These are phyloP conservation scores for Labia minor DNA, from an alignment of 2,888 invertebrate species.

Conservation along the genomic window DNA sequence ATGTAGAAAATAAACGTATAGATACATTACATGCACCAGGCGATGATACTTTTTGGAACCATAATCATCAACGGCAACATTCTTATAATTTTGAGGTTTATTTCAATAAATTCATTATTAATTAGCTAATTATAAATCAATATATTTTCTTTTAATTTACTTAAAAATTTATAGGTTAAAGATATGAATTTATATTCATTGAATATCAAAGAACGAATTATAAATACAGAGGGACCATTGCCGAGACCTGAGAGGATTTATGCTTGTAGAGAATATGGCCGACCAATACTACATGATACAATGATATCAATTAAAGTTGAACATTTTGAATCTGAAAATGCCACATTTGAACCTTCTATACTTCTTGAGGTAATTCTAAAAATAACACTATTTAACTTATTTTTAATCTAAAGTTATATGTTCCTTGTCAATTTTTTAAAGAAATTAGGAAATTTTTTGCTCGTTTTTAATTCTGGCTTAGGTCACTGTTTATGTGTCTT, in stretches of 20 bases:
- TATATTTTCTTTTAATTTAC: constrained; percentile 28
- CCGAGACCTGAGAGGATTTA: constrained; percentile 58
- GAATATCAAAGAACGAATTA: constrained; percentile 41
- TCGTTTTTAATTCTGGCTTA: too few species aligned
- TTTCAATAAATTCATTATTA: not conserved
- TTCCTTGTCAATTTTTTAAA: not conserved
- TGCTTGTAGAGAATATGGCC: constrained; percentile 60
- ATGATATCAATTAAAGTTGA: constrained; percentile 42
- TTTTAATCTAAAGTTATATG: constrained; percentile 15
- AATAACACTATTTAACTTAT: constrained; percentile 14
- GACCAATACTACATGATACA: constrained; percentile 82
- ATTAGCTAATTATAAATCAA: too few species aligned
- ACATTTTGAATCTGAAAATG: not conserved
- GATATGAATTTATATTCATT: constrained; percentile 82
- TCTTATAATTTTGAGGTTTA: not conserved
- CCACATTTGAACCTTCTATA: not conserved
- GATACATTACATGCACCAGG: not conserved
- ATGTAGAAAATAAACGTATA: constrained; percentile 34
- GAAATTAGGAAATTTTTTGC: not conserved
- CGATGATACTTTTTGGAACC: not conserved
- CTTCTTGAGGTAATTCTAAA: not conserved
- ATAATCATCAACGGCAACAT: not conserved
- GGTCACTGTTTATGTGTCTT: too few species aligned
- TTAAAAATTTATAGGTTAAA: constrained; percentile 49
- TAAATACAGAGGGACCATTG: constrained; percentile 15